phyloP scores from a whole-genome alignment of 1,140 invertebrate species.

The Metaphire vulgaris region DNA sequence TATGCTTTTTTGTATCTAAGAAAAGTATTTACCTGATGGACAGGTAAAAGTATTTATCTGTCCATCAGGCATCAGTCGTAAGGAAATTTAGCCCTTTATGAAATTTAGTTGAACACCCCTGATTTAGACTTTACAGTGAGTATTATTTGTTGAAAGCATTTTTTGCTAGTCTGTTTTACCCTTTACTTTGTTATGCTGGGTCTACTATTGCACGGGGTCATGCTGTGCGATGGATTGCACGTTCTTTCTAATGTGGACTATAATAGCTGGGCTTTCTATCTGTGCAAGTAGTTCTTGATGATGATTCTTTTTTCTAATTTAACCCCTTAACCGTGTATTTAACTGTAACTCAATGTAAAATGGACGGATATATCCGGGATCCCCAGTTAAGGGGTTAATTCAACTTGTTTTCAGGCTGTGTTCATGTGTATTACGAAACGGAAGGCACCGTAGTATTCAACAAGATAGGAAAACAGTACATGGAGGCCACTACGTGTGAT shows the following conservation, averaged over 20 bases:
- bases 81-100: too few relatives aligned
- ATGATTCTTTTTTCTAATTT: not conserved
- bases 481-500: not conserved
- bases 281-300: not conserved
- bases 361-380: not conserved
- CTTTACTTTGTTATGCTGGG: too few relatives aligned
- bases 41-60: too few relatives aligned
- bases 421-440: slow-evolving; percentile 9
- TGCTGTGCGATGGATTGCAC: too few relatives aligned
- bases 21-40: too few relatives aligned
- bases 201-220: too few relatives aligned
- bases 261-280: not conserved
- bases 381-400: not conserved
- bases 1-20: too few relatives aligned
- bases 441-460: slow-evolving; percentile 8
- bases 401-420: slow-evolving; percentile 4
- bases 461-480: slow-evolving; percentile 9
- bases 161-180: too few relatives aligned
- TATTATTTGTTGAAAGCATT: too few relatives aligned
- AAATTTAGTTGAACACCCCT: too few relatives aligned
- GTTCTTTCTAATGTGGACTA: not conserved
- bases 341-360: not conserved
- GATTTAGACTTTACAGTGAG: too few relatives aligned
- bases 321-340: not conserved
- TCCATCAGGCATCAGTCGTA: too few relatives aligned